Base-by-base conservation (phyloP, 2,113 vertebrate species). In the Urocynchramus pylzowi region DNA sequence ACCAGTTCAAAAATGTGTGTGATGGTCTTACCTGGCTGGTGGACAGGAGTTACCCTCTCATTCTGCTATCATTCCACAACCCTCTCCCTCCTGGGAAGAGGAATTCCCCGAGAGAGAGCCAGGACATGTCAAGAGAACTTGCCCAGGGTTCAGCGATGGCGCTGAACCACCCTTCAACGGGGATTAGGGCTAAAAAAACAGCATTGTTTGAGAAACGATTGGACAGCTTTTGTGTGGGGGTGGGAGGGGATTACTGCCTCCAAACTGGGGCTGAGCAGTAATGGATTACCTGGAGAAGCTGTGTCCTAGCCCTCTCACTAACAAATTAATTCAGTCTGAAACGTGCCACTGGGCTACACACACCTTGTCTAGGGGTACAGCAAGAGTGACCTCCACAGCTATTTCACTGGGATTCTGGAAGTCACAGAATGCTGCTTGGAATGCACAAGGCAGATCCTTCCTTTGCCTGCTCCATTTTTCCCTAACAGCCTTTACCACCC, bases 171-270 rank as follows among this genome's bases (percentile, higher is more conserved):
- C 68, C 83, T 64, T 77, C 60, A 37, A 2, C 39, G 63, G 6
- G 11, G 92, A 96, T 96, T 93, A 95, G 76, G 70, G 80, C 88
- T 77, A 74, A 93, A 92, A 92, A 81, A 26, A 0, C 83, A 64
- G 44, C 23, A 20, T 45, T 71, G 85, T 93, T 92, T 18, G 76
- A 93, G 88, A 77, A 93, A 94, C 0, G 39, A 96, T n/a, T 92
- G 90, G 88, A 68, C 90, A 93, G 95, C 85, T 89, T 92, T 64
- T 37, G 86, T 2, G 93, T 82, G 85, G 93, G 96, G 80, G 93
- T 95, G 90, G 79, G 76, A 95, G 22, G 7, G 88, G 96, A 96
- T 97, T 96, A 97, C 68, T 12, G 88, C 31, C 57, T 74, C 88
- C 96, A 89, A 96, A 65, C 52, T 33, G 86, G 86, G 73, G 27